Evolutionary conservation across 2,888 invertebrate genomes (phyloP), one percentile per base, ranked within the genome.

Genomic region (Mimas tiliae): DNA sequence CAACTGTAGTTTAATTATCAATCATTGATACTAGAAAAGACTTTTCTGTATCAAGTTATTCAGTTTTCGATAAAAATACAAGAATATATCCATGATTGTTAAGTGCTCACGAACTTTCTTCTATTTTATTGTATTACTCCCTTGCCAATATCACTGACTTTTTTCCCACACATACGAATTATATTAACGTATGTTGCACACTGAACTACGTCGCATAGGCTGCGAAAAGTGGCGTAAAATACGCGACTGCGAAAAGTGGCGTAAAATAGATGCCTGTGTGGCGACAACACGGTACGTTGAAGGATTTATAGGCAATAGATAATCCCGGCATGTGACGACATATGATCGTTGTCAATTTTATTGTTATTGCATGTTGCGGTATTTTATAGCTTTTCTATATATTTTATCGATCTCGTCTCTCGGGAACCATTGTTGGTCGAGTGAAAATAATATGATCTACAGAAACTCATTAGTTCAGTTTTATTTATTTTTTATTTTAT

Each of bases 301-400:
- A 65, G 65, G 69, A 78, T 78, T 77, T 77, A 78, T 78, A 71
- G 71, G 68, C 68, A 67, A 74, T 70, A 76, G 72, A 75, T 71
- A 72, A 73, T 75, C 68, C 65, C 66, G 52, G 47, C 50, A 11
- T 42, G 64, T 63, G 55, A 55, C 48, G 68, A 64, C 64, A 63
- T 58, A 42, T 27, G 64, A 52, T 63, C 65, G 67, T 70, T 76
- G 70, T 70, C 68, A 69, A 69, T 48, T 76, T 74, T 71, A 74
- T 71, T 67, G 66, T 55, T 72, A 67, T 69, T 67, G 67, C 52
- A 65, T 48, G 63, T 21, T 48, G 67, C 68, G 69, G 63, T 63
- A 67, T 70, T 70, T 77, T 70, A 74, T 72, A n/a, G 65, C 53
- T 53, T 45, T 68, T 48, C 12, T 48, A n/a, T 21, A 34, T 48